These are phyloP conservation scores for Cylas formicarius DNA, from an alignment of 1,140 invertebrate genomes.

Conservation along the genomic window DNA sequence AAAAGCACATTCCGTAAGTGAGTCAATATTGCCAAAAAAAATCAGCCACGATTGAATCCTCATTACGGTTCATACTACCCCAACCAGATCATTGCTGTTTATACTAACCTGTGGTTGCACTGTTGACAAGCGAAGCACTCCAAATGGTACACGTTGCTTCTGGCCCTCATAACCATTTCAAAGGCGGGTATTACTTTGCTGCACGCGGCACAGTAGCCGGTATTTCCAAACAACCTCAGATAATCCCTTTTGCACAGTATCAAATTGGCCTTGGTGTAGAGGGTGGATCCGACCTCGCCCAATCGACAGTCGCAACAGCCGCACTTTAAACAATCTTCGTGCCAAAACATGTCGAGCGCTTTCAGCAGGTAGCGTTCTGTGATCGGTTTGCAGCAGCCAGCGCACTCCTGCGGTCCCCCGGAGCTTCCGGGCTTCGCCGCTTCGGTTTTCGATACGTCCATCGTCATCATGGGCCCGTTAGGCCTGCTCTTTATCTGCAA, in stretches of 20 bases:
- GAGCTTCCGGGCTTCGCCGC: slow-evolving; percentile 22
- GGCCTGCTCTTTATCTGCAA: slow-evolving; percentile 39
- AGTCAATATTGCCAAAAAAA: no score
- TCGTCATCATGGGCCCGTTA: slow-evolving; percentile 56
- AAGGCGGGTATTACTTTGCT: slow-evolving; percentile 96
- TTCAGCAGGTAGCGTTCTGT: slow-evolving; percentile 76
- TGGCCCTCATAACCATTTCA: slow-evolving; percentile 98
- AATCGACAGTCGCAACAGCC: slow-evolving; percentile 94
- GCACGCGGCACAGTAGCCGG: slow-evolving; percentile 90
- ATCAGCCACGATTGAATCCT: no score
- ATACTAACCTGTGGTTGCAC: slow-evolving; percentile 91
- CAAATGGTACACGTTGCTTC: slow-evolving; percentile 93
- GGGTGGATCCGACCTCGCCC: slow-evolving; percentile 93
- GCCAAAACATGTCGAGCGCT: slow-evolving; percentile 91
- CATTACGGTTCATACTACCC: no score
- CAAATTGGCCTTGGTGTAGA: slow-evolving; percentile 93
- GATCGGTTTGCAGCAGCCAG: slow-evolving; percentile 79
- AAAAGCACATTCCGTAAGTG: no score
- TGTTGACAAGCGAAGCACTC: slow-evolving; percentile 98
- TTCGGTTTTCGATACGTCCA: slow-evolving; percentile 55
- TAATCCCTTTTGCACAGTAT: slow-evolving; percentile 98
- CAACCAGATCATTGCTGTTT: no score
- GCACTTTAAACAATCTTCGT: slow-evolving; percentile 97
- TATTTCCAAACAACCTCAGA: slow-evolving; percentile 87
- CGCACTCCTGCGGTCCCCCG: slow-evolving; percentile 59